These are phyloP conservation scores for Drosophila picticornis DNA, from an alignment of 2,888 invertebrate species.

Conservation along the genomic window DNA sequence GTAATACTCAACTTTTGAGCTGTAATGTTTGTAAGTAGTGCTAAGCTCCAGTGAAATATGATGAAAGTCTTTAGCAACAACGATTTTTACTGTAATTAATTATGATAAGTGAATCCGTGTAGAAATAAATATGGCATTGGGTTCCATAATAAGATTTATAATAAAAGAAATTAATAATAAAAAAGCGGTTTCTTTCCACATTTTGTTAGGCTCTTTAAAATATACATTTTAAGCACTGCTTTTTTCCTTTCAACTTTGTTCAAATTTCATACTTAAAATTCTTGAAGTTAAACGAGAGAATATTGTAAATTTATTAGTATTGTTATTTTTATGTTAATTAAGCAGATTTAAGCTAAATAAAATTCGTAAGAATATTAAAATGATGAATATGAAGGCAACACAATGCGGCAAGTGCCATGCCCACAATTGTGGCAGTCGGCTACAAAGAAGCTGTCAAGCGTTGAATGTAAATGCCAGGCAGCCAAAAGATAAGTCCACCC, in stretches of 20 bases:
- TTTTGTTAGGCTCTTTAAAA: rapidly evolving
- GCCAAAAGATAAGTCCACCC: conserved; percentile 68
- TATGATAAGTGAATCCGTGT: neutral
- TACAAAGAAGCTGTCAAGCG: conserved; percentile 75
- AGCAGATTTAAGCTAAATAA: conserved; percentile 2
- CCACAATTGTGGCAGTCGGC: conserved; percentile 10
- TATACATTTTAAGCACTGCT: neutral
- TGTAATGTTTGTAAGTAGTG: conserved; percentile 7
- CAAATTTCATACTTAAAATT: neutral
- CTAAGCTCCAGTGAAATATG: conserved; percentile 16
- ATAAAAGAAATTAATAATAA: neutral
- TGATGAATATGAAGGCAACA: conserved; percentile 20
- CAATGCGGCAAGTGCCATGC: conserved; percentile 40
- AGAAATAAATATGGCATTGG: neutral
- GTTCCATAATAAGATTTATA: neutral
- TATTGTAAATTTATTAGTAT: neutral
- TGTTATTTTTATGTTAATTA: conserved; percentile 24
- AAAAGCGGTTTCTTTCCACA: too few relatives aligned
- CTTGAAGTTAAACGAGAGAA: neutral
- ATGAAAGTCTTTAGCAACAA: neutral
- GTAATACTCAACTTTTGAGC: neutral
- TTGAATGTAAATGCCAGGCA: conserved; percentile 79
- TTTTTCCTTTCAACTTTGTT: neutral
- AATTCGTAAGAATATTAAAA: neutral
- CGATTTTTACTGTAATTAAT: neutral